Conservation (phyloP, 2,113 vertebrate species). For the Heptranchias perlo region DNA sequence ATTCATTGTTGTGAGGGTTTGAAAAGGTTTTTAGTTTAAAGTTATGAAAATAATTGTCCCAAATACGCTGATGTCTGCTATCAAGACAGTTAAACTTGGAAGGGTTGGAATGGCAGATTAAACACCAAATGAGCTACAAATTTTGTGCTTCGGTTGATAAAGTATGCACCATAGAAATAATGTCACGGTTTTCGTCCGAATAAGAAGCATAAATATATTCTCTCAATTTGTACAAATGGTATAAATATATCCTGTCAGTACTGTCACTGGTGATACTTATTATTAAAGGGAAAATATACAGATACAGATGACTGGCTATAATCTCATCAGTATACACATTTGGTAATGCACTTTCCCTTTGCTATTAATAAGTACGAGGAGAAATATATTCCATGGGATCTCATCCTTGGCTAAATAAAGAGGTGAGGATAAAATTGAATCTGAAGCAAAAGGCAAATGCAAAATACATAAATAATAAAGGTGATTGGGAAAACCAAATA, state of each 20-base stretch:
- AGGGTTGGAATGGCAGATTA: not conserved
- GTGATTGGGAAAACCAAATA: not conserved
- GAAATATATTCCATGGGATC: not conserved
- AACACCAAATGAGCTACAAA: not conserved
- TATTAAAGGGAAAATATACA: not conserved
- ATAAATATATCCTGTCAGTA: not conserved
- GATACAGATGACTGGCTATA: not conserved
- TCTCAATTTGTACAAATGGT: not conserved
- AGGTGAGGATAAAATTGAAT: no score
- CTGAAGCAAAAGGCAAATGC: not conserved
- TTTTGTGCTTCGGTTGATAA: not conserved
- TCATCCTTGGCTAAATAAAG: not conserved
- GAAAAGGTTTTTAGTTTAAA: not conserved
- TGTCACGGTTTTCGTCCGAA: not conserved
- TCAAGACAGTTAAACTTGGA: not conserved
- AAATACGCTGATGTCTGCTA: not conserved
- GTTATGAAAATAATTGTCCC: not conserved
- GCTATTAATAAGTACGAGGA: not conserved
- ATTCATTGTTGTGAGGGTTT: not conserved
- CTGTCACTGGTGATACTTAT: not conserved
- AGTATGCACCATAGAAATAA: not conserved
- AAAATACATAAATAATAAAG: not conserved
- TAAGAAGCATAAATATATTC: not conserved
- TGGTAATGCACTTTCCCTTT: not conserved
- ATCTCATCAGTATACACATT: not conserved